A percentile compares a stretch with the other conserved stretches of the same genome.
phyloP scores from a whole-genome alignment of 2,797 vertebrate species.

The Pipistrellus pipistrellus region DNA sequence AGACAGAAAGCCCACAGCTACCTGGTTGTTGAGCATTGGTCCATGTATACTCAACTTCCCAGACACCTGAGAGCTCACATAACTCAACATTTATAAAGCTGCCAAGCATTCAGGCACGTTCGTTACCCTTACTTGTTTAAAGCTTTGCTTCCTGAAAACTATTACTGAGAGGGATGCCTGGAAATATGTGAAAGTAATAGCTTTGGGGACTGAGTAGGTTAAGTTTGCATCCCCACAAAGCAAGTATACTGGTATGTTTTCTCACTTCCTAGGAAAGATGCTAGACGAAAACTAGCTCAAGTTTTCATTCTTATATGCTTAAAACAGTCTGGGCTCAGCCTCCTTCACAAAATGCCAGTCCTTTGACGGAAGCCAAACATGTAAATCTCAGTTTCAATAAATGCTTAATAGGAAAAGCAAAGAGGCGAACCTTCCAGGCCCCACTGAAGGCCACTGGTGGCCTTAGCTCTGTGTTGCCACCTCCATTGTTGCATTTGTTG shows the following conservation, averaged over 20 bases:
- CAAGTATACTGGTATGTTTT: background rate
- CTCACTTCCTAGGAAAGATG: constrained; percentile 34
- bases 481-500: background rate
- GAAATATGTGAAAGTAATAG: constrained; percentile 40
- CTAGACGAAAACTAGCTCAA: constrained; percentile 52
- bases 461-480: background rate
- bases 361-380: constrained; percentile 39
- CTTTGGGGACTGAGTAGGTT: background rate
- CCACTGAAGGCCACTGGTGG: background rate
- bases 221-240: constrained; percentile 45
- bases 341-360: constrained; percentile 36
- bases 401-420: constrained; percentile 39
- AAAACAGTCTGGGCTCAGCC: background rate
- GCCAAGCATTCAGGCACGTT: background rate
- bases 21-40: background rate
- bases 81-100: constrained; percentile 44
- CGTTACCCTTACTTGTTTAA: background rate
- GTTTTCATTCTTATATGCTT: constrained; percentile 53
- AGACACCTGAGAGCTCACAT: constrained; percentile 24
- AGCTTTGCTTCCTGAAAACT: constrained; percentile 63
- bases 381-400: constrained; percentile 54
- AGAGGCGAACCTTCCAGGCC: background rate
- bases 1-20: constrained; percentile 8
- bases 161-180: constrained; percentile 1
- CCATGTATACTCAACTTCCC: constrained; percentile 35